Evolutionary conservation across 1,140 invertebrate genomes (phyloP), one percentile per base, ranked within the genome.

Genomic region (Trichonephila clavata): DNA sequence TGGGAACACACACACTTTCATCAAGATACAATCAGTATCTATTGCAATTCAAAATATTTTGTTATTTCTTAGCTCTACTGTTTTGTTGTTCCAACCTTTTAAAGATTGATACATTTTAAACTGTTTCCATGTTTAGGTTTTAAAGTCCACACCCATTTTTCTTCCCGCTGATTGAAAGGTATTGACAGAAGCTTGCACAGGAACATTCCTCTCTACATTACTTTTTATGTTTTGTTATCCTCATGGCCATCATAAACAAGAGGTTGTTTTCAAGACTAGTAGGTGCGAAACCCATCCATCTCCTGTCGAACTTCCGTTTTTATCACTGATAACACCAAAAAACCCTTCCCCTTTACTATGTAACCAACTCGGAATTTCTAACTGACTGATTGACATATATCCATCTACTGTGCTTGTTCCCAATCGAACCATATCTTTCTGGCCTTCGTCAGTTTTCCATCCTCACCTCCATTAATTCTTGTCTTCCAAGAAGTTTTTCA

Each of bases 231-330:
- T 32, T 39, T 13, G 71, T 5, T 32, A 77, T 16, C 7, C 16
- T 32, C 27, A 24, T 77, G 27, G 24, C 32, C 14, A 39, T 77
- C 71, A 24, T 77, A 77, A 77, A 77, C 27, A 77, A 39, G 68
- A 14, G 14, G 71, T 39, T 77, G 71, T 39, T 77, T 77, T 77
- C 16, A 77, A 77, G 32, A 77, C 71, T 39, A 16, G 71, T 77
- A 77, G 71, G 71, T 77, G 71, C 71, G n/a, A 61, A 86, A 86
- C 61, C 24, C 84, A 63, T 86, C 84, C 59, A 60, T 86, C 84
- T 61, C 27, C 84, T 86, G 24, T 86, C 59, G 50, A 86, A 32
- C 59, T 86, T 61, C 24, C 24, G 84, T 86, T 86, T 86, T 86
- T 60, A 86, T 86, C 84, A 39, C 84, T 32, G 84, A 86, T 86